Evolutionary conservation across 2,888 invertebrate species (phyloP).

Genomic region (Apamea anceps): DNA sequence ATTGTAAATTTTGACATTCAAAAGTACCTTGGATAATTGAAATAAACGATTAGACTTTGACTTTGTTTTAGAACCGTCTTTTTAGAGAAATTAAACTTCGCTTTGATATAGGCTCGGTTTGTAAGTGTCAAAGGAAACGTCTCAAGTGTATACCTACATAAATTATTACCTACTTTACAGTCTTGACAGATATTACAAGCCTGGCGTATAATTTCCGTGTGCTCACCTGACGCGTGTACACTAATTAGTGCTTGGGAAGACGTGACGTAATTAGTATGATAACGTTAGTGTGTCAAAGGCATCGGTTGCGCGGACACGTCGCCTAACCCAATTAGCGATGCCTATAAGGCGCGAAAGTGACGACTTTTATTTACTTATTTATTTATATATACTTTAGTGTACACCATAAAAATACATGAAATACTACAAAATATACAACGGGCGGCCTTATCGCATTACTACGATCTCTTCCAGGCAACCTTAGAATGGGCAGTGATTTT

Average conservation of each 20-base stretch:
- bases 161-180: neutral
- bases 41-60: neutral
- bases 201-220: neutral
- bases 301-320: neutral
- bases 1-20: neutral
- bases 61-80: neutral
- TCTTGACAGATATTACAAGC: neutral
- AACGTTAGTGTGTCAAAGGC: slow-evolving; percentile 2
- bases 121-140: neutral
- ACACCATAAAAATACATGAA: no score
- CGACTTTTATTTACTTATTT: no score
- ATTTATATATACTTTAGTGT: no score
- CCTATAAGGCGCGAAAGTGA: neutral
- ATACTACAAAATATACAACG: no score
- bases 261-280: neutral
- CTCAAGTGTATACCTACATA: neutral
- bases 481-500: no score
- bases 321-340: neutral
- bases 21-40: neutral
- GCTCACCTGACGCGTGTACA: neutral
- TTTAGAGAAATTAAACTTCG: neutral
- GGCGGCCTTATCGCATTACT: no score
- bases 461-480: no score
- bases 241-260: neutral
- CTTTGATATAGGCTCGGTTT: neutral